Conservation (phyloP, 2,888 invertebrate species). For the Brachyptera putata region DNA sequence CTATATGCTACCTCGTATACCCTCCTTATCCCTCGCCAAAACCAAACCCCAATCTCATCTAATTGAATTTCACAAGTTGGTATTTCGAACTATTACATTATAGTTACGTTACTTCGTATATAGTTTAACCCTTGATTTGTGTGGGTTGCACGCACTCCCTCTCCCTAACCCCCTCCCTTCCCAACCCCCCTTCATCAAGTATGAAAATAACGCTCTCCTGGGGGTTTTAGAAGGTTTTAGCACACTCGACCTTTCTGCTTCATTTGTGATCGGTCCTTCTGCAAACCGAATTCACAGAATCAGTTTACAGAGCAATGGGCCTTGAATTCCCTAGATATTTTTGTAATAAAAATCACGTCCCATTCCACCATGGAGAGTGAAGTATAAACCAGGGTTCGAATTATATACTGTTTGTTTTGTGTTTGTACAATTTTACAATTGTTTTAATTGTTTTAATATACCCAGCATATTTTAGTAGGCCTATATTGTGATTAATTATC, state of each 20-base stretch:
- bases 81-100: constrained; percentile 9
- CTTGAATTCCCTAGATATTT: not conserved
- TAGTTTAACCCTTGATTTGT: constrained; percentile 7
- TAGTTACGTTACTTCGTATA: not conserved
- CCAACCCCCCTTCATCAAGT: not conserved
- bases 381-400: too few species aligned
- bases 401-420: too few species aligned
- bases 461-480: too few species aligned
- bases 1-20: too few species aligned
- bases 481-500: too few species aligned
- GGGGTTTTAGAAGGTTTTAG: not conserved
- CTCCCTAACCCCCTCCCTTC: too few species aligned
- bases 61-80: constrained; percentile 27
- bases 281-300: constrained; percentile 2
- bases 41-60: not conserved
- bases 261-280: constrained; percentile 5
- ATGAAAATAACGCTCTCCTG: not conserved
- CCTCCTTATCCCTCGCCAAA: not conserved
- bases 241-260: constrained; percentile 7
- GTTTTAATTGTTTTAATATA: too few species aligned
- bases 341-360: not conserved
- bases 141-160: not conserved
- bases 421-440: too few species aligned
- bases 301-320: not conserved
- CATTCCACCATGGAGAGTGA: too few species aligned